Percentiles rank a stretch among this genome's conserved stretches.
These are phyloP conservation scores for Eucriotettix oculatus DNA, from an alignment of 2,888 invertebrate species.

Conservation along the genomic window DNA sequence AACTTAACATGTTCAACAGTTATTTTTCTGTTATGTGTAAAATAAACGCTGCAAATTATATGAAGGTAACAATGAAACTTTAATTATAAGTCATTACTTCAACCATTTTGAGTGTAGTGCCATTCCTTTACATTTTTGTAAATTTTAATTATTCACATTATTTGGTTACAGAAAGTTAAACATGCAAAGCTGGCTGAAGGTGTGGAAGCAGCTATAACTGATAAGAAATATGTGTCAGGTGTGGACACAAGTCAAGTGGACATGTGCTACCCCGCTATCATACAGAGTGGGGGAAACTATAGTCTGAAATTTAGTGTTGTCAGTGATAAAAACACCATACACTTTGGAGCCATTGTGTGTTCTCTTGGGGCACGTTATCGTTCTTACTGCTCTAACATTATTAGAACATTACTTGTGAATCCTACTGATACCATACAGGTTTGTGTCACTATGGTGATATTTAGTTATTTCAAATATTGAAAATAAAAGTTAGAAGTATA, in stretches of 20 bases:
- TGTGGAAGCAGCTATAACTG: slow-evolving; percentile 81
- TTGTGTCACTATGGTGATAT: not conserved
- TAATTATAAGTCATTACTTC: too few species aligned
- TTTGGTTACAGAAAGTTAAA: slow-evolving; percentile 67
- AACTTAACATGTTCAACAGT: too few species aligned
- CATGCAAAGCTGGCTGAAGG: slow-evolving; percentile 90
- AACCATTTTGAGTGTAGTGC: too few species aligned
- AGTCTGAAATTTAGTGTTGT: slow-evolving; percentile 90
- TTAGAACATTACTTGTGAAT: slow-evolving; percentile 89
- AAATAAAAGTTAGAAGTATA: too few species aligned
- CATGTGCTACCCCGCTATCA: slow-evolving; percentile 96
- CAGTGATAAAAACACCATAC: slow-evolving; percentile 83
- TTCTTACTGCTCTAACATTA: slow-evolving; percentile 95
- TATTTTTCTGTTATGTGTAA: too few species aligned
- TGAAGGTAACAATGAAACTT: too few species aligned
- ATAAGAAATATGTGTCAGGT: slow-evolving; percentile 87
- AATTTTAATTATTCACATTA: not conserved
- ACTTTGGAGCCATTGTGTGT: slow-evolving; percentile 93
- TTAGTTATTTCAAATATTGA: too few species aligned
- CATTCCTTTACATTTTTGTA: too few species aligned
- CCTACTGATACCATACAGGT: slow-evolving; percentile 53
- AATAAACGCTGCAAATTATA: too few species aligned
- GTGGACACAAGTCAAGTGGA: slow-evolving; percentile 82
- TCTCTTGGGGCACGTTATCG: slow-evolving; percentile 90
- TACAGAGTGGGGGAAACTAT: slow-evolving; percentile 97